phyloP scores from a whole-genome alignment of 2,888 invertebrate species.

The Rhagophthalmus giganteus region DNA sequence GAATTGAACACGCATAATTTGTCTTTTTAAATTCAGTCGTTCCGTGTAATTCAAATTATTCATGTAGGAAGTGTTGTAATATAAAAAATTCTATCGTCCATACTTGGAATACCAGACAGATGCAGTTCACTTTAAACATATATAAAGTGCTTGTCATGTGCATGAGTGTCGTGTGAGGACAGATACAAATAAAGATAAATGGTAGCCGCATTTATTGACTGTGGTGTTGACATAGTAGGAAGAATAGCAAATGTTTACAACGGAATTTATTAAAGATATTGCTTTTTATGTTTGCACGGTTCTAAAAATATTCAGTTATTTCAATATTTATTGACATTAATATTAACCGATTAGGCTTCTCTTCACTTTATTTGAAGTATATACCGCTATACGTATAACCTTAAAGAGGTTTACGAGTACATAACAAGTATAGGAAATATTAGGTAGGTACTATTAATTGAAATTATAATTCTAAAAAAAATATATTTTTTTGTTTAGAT shows the following conservation, averaged over 20 bases:
- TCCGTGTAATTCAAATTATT: too few species aligned
- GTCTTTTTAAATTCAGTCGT: neutral
- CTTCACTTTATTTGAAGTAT: too few species aligned
- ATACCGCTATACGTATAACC: too few species aligned
- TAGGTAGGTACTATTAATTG: too few species aligned
- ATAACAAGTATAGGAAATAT: too few species aligned
- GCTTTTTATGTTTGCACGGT: neutral
- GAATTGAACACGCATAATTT: neutral
- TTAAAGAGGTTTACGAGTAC: too few species aligned
- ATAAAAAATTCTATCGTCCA: neutral
- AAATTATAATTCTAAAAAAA: too few species aligned
- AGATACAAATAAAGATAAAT: slow-evolving; percentile 39
- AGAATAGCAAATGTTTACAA: slow-evolving; percentile 23
- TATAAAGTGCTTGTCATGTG: slow-evolving; percentile 37
- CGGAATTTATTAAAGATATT: slow-evolving; percentile 21
- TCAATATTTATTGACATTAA: neutral
- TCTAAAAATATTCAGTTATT: neutral
- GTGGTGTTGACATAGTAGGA: slow-evolving; percentile 25
- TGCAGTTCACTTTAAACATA: slow-evolving; percentile 35
- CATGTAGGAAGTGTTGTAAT: neutral
- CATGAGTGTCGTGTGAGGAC: slow-evolving; percentile 36
- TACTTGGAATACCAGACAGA: slow-evolving; percentile 14
- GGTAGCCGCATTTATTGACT: slow-evolving; percentile 35
- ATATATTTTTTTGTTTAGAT: too few species aligned
- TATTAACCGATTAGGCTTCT: neutral